phyloP scores from a whole-genome alignment of 2,113 vertebrate species.

The Pimephales promelas region DNA sequence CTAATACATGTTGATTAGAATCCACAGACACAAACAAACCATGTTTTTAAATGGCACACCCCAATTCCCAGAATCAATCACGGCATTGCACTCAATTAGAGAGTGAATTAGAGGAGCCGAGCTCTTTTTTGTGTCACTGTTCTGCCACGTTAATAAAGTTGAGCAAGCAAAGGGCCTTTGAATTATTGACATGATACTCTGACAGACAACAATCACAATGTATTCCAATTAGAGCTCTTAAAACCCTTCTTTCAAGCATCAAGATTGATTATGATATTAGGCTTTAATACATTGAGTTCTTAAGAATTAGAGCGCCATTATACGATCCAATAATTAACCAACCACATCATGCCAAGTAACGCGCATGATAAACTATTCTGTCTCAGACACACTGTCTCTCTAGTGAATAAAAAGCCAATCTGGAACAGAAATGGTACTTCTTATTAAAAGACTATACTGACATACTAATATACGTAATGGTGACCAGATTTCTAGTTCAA shows the following conservation, averaged over 20 bases:
- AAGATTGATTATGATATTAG: conserved; percentile 64
- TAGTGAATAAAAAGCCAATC: conserved; percentile 18
- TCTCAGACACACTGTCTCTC: conserved; percentile 24
- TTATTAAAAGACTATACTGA: neutral
- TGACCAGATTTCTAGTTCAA: neutral
- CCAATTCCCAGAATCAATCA: conserved; percentile 44
- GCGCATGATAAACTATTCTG: conserved; percentile 23
- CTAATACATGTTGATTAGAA: conserved; percentile 42
- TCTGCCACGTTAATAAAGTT: conserved; percentile 60
- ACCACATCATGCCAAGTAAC: conserved; percentile 35
- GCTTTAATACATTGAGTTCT: conserved; percentile 49
- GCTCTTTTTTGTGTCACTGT: conserved; percentile 59
- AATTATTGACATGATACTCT: conserved; percentile 63
- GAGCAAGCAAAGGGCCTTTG: conserved; percentile 46
- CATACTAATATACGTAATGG: neutral
- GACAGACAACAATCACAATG: conserved; percentile 44
- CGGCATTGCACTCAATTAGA: conserved; percentile 48
- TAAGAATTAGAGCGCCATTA: conserved; percentile 54
- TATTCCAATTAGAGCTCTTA: conserved; percentile 65
- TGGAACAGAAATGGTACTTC: conserved; percentile 6
- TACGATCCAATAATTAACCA: conserved; percentile 56
- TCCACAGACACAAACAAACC: conserved; percentile 27
- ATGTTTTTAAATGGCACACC: conserved; percentile 51
- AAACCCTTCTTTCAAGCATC: conserved; percentile 39
- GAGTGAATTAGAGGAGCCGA: conserved; percentile 55